phyloP scores from a whole-genome alignment of 2,888 invertebrate genomes.

The Rotaria magnacalcarata region DNA sequence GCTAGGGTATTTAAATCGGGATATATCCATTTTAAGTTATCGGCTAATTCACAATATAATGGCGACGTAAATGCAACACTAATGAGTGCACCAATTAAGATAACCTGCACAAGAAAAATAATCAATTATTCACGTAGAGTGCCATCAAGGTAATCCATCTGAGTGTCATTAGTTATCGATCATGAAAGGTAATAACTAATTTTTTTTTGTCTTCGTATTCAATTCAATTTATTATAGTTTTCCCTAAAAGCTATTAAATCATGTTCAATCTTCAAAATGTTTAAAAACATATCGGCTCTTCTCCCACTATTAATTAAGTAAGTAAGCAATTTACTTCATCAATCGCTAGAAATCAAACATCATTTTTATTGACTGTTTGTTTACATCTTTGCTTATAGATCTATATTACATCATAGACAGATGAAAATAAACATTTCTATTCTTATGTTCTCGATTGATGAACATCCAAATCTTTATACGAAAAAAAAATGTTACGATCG shows the following conservation, averaged over 20 bases:
- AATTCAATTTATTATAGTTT: not conserved
- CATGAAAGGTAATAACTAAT: not conserved
- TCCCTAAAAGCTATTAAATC: not conserved
- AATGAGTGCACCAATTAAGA: not conserved
- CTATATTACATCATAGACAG: not conserved
- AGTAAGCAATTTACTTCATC: not conserved
- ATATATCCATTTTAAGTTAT: not conserved
- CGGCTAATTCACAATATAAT: not conserved
- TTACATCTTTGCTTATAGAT: not conserved
- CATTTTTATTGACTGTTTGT: not conserved
- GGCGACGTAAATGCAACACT: constrained; percentile 5
- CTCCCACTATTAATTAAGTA: not conserved
- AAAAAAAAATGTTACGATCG: not conserved
- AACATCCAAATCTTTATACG: not conserved
- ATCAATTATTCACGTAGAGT: not conserved
- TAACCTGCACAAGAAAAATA: not conserved
- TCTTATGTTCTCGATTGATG: not conserved
- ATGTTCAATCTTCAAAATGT: not conserved
- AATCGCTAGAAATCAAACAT: not conserved
- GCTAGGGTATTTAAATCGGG: not conserved
- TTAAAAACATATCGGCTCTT: not conserved
- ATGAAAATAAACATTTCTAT: not conserved
- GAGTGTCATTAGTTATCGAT: not conserved
- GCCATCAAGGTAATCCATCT: not conserved
- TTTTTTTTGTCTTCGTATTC: not conserved